Evolutionary conservation across 1,140 invertebrate species (phyloP).

Genomic region (Drosophila willistoni): DNA sequence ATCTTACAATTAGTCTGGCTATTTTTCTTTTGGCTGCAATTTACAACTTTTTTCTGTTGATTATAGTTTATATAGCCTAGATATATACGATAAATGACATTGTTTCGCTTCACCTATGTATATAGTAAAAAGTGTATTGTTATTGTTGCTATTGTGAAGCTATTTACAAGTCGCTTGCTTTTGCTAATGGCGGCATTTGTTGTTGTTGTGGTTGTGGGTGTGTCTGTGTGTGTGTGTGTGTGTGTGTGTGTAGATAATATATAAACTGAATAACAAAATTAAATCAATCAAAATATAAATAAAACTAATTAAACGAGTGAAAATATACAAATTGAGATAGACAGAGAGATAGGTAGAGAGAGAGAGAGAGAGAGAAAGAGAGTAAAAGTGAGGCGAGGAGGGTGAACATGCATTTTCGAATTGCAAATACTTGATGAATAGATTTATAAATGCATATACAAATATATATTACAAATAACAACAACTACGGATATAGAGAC

Average conservation of each 20-base stretch:
- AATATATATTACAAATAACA: constrained; percentile 59
- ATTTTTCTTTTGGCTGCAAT: neutral
- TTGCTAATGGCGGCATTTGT: neutral
- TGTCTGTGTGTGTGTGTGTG: constrained; percentile 37
- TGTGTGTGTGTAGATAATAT: constrained; percentile 5
- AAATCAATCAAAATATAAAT: constrained; percentile 76
- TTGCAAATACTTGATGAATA: constrained; percentile 34
- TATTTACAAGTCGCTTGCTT: constrained; percentile 4
- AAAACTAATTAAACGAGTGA: constrained; percentile 73
- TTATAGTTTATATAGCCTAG: neutral
- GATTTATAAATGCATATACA: neutral
- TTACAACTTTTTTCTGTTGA: neutral
- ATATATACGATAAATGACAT: neutral
- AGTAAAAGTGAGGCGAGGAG: constrained; percentile 17
- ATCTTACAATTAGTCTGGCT: no score
- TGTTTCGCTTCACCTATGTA: constrained; percentile 57
- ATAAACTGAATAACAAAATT: constrained; percentile 71
- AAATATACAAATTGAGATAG: constrained; percentile 37
- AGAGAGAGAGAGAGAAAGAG: constrained; percentile 20
- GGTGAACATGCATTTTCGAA: constrained; percentile 56
- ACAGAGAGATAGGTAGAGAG: neutral
- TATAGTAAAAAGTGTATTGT: constrained; percentile 24
- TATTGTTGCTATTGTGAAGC: constrained; percentile 32
- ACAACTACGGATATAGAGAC: constrained; percentile 17
- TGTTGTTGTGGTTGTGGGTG: constrained; percentile 7